A percentile compares a stretch with the other conserved stretches of the same genome.
Conservation (phyloP, 1,140 invertebrate genomes). For the Metopolophium dirhodum region DNA sequence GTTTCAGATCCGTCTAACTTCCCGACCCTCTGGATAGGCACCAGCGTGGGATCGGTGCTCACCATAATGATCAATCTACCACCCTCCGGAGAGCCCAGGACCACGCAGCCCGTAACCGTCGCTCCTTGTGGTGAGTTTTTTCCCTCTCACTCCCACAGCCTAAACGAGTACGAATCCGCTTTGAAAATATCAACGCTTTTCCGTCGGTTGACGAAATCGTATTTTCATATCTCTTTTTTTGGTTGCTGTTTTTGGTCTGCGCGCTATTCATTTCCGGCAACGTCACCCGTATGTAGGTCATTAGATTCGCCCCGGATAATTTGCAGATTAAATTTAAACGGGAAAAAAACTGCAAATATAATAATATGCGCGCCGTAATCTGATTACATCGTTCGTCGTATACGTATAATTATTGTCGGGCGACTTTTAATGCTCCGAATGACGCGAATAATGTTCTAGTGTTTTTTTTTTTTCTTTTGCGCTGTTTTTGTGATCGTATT, state of each 20-base stretch:
- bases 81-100: conserved; percentile 75
- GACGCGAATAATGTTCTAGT: background rate
- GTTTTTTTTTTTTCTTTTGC: background rate
- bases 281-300: background rate
- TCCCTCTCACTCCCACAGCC: background rate
- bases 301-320: background rate
- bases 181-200: background rate
- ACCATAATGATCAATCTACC: conserved; percentile 89
- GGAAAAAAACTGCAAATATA: background rate
- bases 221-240: background rate
- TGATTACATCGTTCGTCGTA: background rate
- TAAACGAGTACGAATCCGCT: background rate
- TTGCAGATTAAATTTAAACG: background rate
- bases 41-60: conserved; percentile 92
- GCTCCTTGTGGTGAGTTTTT: conserved; percentile 80
- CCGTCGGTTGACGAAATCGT: background rate
- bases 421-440: conserved; percentile 6
- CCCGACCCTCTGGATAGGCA: conserved; percentile 95
- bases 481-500: background rate
- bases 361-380: background rate
- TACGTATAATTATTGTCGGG: background rate
- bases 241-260: background rate
- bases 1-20: conserved; percentile 74
- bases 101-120: conserved; percentile 83
- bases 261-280: background rate